Conservation (phyloP, 2,113 vertebrate genomes). For the Scartelaos histophorus region DNA sequence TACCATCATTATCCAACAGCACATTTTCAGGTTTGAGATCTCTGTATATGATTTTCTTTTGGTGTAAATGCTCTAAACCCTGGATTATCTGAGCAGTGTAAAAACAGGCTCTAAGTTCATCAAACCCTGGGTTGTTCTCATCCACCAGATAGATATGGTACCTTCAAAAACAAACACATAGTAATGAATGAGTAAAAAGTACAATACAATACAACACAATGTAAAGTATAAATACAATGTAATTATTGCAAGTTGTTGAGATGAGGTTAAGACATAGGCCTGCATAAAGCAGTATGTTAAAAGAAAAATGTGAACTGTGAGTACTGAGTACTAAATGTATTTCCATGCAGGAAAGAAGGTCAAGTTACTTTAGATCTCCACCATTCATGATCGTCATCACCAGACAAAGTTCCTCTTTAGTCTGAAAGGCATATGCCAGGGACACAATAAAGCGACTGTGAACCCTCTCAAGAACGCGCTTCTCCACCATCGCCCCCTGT, state of each 20-base stretch:
- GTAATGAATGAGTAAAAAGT: not conserved
- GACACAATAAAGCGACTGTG: constrained; percentile 89
- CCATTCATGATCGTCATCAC: constrained; percentile 95
- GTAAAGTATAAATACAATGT: no score
- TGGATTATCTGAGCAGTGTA: constrained; percentile 82
- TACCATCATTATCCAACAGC: constrained; percentile 86
- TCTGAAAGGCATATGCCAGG: constrained; percentile 87
- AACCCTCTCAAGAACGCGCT: constrained; percentile 86
- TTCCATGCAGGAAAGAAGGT: not conserved
- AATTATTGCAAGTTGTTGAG: not conserved
- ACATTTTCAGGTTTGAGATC: constrained; percentile 94
- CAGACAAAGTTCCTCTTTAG: constrained; percentile 88
- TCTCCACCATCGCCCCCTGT: constrained; percentile 87
- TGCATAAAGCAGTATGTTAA: not conserved
- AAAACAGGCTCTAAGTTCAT: constrained; percentile 75
- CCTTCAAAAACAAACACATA: constrained; percentile 48
- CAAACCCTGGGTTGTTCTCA: constrained; percentile 80
- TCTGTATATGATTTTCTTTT: constrained; percentile 81
- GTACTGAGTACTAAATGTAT: not conserved
- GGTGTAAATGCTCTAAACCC: constrained; percentile 82
- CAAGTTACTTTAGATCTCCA: constrained; percentile 85
- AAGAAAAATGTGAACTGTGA: not conserved
- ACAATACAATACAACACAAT: no score
- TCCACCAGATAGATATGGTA: constrained; percentile 83
- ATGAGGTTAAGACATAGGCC: not conserved